Percentiles rank a stretch among this genome's conserved stretches.
Conservation (phyloP, 2,888 invertebrate species). For the Operophtera brumata region DNA sequence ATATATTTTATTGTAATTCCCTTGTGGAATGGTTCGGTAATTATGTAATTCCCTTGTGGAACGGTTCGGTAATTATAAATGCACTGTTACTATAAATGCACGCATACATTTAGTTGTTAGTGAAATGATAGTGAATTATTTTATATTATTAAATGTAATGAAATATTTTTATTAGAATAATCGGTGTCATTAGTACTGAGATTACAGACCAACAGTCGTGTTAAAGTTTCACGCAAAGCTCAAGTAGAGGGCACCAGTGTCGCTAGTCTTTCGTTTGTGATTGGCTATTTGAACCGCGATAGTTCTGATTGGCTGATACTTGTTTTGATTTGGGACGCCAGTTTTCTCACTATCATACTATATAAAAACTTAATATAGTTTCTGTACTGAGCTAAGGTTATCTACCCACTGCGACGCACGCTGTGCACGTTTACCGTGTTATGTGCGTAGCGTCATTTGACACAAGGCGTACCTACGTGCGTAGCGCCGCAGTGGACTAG, state of each 20-base stretch:
- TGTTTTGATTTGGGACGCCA: neutral
- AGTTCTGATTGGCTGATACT: neutral
- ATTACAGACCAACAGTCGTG: constrained; percentile 10
- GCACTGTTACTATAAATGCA: constrained; percentile 21
- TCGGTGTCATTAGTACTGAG: constrained; percentile 13
- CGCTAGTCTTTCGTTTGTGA: constrained; percentile 3
- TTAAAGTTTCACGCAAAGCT: constrained; percentile 8
- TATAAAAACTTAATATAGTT: too few species aligned
- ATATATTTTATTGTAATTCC: constrained; percentile 2
- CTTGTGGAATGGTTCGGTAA: neutral
- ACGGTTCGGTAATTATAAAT: constrained; percentile 1
- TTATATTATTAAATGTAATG: constrained; percentile 24
- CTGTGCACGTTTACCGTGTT: too few species aligned
- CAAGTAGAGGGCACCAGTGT: constrained; percentile 11
- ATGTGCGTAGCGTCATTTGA: too few species aligned
- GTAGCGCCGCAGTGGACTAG: too few species aligned
- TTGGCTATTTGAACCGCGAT: neutral
- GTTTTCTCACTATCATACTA: neutral
- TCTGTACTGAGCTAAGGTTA: too few species aligned
- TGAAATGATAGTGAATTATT: constrained; percentile 28
- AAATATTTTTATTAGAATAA: constrained; percentile 20
- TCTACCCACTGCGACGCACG: too few species aligned
- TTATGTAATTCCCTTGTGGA: neutral
- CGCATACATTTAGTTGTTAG: constrained; percentile 20
- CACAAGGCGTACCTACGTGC: too few species aligned